Evolutionary conservation across 1,140 invertebrate species (phyloP).

Genomic region (Theocolax elegans): DNA sequence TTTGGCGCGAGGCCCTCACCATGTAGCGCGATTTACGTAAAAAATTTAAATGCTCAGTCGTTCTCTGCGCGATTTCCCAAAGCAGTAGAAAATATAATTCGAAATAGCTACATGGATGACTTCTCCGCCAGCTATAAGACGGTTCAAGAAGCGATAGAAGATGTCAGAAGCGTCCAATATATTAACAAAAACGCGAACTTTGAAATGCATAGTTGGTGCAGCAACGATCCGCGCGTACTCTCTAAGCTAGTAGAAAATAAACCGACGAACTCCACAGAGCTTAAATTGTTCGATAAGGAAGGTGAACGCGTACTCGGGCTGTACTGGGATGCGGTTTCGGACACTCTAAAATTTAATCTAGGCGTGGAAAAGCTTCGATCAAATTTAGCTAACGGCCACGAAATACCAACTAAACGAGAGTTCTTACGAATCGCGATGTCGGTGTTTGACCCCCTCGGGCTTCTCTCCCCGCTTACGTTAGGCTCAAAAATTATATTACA

Average conservation of each 20-base stretch:
- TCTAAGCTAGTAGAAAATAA: background rate
- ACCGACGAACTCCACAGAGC: background rate
- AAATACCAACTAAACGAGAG: background rate
- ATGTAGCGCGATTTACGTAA: constrained; percentile 48
- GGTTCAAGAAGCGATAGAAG: background rate
- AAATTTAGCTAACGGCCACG: background rate
- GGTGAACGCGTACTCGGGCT: background rate
- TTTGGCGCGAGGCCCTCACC: constrained; percentile 47
- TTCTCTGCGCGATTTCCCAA: constrained; percentile 40
- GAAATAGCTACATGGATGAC: constrained; percentile 56
- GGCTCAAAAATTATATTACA: constrained; percentile 1
- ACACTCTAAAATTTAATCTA: background rate
- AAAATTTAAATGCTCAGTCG: constrained; percentile 51
- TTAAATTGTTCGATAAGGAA: background rate
- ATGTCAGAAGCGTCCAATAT: background rate
- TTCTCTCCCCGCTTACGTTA: background rate
- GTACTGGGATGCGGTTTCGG: background rate
- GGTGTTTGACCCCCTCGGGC: background rate
- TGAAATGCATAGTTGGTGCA: background rate
- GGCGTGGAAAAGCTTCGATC: background rate
- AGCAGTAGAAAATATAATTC: constrained; percentile 47
- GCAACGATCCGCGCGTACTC: background rate
- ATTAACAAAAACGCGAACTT: background rate
- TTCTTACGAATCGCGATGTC: background rate
- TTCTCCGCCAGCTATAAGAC: constrained; percentile 46